Conservation (phyloP, 2,888 invertebrate genomes). For the Omphaloscelis lunosa region DNA sequence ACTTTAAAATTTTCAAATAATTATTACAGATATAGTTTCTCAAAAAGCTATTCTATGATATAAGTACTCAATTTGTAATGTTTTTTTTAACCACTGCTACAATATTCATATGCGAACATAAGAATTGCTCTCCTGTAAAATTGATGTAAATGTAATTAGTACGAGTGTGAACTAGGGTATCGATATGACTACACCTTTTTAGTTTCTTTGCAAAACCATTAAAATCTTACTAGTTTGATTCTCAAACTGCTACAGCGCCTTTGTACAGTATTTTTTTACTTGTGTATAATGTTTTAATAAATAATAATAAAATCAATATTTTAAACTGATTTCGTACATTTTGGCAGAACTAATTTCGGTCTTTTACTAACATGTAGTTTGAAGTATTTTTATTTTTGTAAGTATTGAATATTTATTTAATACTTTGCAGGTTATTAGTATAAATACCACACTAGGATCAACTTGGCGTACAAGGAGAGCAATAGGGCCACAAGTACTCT, state of each 20-base stretch:
- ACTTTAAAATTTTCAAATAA: too few relatives aligned
- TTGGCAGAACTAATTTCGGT: neutral
- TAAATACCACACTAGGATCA: neutral
- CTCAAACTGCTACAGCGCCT: neutral
- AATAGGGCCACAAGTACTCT: too few relatives aligned
- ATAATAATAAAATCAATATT: too few relatives aligned
- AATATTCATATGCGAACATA: too few relatives aligned
- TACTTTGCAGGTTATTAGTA: neutral
- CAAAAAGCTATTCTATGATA: too few relatives aligned
- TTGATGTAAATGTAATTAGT: too few relatives aligned
- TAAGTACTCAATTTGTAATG: too few relatives aligned
- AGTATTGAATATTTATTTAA: neutral
- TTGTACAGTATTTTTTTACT: neutral
- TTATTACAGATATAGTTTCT: too few relatives aligned
- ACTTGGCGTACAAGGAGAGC: neutral
- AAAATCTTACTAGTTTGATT: neutral
- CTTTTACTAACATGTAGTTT: neutral
- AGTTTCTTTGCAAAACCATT: neutral
- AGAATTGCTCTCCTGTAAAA: too few relatives aligned
- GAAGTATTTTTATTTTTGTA: neutral
- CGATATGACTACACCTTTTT: too few relatives aligned
- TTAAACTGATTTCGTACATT: neutral
- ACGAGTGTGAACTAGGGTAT: too few relatives aligned
- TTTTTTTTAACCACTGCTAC: too few relatives aligned
- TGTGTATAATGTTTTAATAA: neutral